Evolutionary conservation across 1,140 invertebrate species (phyloP), one percentile per base, ranked within the genome.

Genomic region (Sarcophaga bullata): DNA sequence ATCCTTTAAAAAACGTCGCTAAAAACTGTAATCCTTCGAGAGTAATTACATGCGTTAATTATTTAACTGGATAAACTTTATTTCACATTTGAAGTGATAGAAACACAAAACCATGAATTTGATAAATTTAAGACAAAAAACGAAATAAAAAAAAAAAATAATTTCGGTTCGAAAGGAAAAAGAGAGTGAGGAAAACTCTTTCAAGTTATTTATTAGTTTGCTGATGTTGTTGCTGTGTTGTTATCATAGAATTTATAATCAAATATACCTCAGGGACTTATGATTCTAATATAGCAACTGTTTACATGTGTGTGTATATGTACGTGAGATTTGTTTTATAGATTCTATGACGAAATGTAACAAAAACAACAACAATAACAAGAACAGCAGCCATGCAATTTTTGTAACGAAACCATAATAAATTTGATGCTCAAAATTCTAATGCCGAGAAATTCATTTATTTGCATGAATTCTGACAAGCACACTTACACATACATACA

Each of bases 391-490:
- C 46, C 73, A 48, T 76, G 46, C 46, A 76, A 76, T 76, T 76
- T 76, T 47, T 48, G 25, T 76, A 76, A 76, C 47, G 47, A 76
- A 76, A 46, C 73, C 15, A 76, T 76, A 47, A 76, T 76, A 76
- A 76, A 76, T 76, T 76, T 76, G 15, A 13, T 49, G 46, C 47
- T n/a, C 13, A 48, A 46, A 47, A 46, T 73, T 68, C 8, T 73
- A 47, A 6, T 7, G 47, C 19, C 5, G 11, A 17, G 8, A 54
- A 54, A 54, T 54, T 54, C 15, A 54, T 54, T 13, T 54, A 58
- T 58, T 58, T 58, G 54, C 54, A 58, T 58, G 13, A n/a, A 58
- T 13, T n/a, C 54, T 13, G 54, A n/a, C 54, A 58, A 13, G 54
- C 13, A n/a, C 54, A n/a, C 3, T 58, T 6, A 58, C 5, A 58